Percentiles rank a stretch among this genome's conserved stretches.
Evolutionary conservation across 1,140 invertebrate genomes (phyloP).

Genomic region (Drosophila gunungcola): DNA sequence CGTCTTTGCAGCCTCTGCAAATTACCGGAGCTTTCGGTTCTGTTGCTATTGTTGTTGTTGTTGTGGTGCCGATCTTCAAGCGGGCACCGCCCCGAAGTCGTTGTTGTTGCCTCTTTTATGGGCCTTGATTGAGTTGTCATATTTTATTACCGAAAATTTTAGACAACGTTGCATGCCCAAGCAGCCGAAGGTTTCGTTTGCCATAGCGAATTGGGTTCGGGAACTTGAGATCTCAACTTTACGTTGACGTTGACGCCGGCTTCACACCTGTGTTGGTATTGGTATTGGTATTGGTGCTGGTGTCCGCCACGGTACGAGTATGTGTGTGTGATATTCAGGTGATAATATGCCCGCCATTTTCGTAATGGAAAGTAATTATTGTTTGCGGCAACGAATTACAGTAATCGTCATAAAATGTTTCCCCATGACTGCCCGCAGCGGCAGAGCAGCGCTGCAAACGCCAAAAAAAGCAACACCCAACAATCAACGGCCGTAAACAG

Average conservation of each 20-base stretch:
- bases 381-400: constrained; percentile 84
- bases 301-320: not conserved
- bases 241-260: constrained; percentile 22
- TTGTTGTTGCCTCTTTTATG: constrained; percentile 68
- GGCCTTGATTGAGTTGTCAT: constrained; percentile 84
- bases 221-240: constrained; percentile 1
- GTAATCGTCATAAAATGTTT: constrained; percentile 85
- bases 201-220: constrained; percentile 63
- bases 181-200: constrained; percentile 67
- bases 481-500: constrained; percentile 80
- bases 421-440: constrained; percentile 84
- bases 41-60: constrained; percentile 1
- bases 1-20: constrained; percentile 78
- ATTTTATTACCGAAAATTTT: constrained; percentile 85
- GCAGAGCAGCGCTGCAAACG: constrained; percentile 48
- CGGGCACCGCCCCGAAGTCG: constrained; percentile 55
- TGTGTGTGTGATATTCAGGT: constrained; percentile 84
- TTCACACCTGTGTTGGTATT: constrained; percentile 27
- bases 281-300: constrained; percentile 17
- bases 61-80: constrained; percentile 18
- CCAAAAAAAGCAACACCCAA: constrained; percentile 51
- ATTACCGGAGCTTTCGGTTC: constrained; percentile 66
- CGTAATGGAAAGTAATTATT: constrained; percentile 85
- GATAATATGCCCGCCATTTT: constrained; percentile 85
- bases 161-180: constrained; percentile 65